phyloP scores from a whole-genome alignment of 2,888 invertebrate genomes.

The Scaptomyza flava region DNA sequence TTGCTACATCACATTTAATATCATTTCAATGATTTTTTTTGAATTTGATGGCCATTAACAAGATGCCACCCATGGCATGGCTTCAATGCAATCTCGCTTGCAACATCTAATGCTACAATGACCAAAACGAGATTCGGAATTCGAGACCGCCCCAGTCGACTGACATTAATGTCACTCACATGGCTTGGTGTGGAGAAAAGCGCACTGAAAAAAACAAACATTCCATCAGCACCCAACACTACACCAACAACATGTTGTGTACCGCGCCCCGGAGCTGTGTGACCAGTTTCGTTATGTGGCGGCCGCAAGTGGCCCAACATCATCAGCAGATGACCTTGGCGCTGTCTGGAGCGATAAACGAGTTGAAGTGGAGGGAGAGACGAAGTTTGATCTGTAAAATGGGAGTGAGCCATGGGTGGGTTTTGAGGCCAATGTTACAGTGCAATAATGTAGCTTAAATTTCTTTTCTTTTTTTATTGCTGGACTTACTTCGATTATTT shows the following conservation, averaged over 20 bases:
- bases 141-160: slow-evolving; percentile 31
- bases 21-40: slow-evolving; percentile 19
- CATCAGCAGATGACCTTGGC: slow-evolving; percentile 52
- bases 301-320: slow-evolving; percentile 53
- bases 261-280: slow-evolving; percentile 15
- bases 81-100: slow-evolving; percentile 29
- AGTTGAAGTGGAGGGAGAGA: background rate
- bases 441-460: slow-evolving; percentile 6
- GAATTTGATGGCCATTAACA: slow-evolving; percentile 24
- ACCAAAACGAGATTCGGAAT: slow-evolving; percentile 13
- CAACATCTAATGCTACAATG: slow-evolving; percentile 22
- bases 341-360: slow-evolving; percentile 2
- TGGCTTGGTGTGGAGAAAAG: slow-evolving; percentile 21
- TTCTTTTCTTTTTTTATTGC: background rate
- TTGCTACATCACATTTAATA: background rate
- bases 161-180: slow-evolving; percentile 39
- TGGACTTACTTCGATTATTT: background rate
- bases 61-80: slow-evolving; percentile 1
- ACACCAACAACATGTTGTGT: too few species aligned
- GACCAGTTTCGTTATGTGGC: slow-evolving; percentile 48
- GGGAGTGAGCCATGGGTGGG: slow-evolving; percentile 46
- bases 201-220: slow-evolving; percentile 27
- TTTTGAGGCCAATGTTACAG: slow-evolving; percentile 16
- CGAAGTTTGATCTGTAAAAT: slow-evolving; percentile 27
- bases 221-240: slow-evolving; percentile 7